These are phyloP conservation scores for Torymus auratus DNA, from an alignment of 2,888 invertebrate genomes.

Conservation along the genomic window DNA sequence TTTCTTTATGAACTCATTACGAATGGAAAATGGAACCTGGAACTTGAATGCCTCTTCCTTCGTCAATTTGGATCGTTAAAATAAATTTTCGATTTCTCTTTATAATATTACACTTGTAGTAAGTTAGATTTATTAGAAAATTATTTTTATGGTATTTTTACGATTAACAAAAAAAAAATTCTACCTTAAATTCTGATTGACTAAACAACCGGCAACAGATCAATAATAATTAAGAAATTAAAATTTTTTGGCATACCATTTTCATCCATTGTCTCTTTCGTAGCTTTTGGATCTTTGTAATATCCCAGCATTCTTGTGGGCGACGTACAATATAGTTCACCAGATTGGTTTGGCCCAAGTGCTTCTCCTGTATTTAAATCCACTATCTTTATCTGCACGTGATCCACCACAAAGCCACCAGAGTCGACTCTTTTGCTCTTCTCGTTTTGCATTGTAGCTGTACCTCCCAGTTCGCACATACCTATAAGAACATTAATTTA, in stretches of 20 bases:
- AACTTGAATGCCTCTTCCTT: no score
- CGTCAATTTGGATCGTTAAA: no score
- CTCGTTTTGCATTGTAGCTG: conserved; percentile 53
- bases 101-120: no score
- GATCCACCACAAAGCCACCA: conserved; percentile 60
- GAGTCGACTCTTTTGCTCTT: conserved; percentile 62
- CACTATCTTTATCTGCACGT: conserved; percentile 65
- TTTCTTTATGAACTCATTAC: no score
- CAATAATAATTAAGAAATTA: no score
- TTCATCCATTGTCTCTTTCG: conserved; percentile 76
- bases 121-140: no score
- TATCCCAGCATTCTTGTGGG: conserved; percentile 78
- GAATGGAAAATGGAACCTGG: no score
- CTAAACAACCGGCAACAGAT: no score
- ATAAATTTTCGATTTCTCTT: no score
- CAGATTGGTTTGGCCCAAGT: conserved; percentile 65
- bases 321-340: conserved; percentile 61
- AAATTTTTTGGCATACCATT: conserved; percentile 74
- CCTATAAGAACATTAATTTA: conserved; percentile 61
- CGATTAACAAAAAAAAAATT: no score
- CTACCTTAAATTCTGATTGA: no score
- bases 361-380: conserved; percentile 59
- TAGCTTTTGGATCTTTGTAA: conserved; percentile 78
- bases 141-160: no score
- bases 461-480: conserved; percentile 66